Evolutionary conservation across 2,113 vertebrate species (phyloP), one percentile per base, ranked within the genome.

Genomic region (Malurus melanocephalus): DNA sequence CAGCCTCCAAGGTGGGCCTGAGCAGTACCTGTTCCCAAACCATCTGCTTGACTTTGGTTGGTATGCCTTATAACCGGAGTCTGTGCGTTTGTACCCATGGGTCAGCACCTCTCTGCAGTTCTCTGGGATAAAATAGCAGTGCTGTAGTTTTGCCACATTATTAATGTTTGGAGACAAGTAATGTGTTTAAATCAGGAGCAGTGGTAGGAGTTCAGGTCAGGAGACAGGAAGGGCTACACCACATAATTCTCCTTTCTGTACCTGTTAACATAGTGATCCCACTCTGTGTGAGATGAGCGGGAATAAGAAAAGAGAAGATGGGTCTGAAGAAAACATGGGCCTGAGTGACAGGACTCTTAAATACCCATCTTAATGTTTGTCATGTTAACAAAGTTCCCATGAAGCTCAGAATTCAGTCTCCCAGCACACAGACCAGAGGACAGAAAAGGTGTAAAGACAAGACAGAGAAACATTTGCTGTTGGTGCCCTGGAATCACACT

Each of bases 131-230:
- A 43, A 30, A 24, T 1, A 57, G 26, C 8, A 33, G 4, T 13
- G 10, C 6, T 21, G 0, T 13, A 51, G 23, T 33, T 38, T 51
- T 8, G 0, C 4, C 18, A 7, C 22, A 21, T 3, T 51, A 19
- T 43, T 18, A 55, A 20, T 52, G 8, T 19, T 7, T 33, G 61
- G 33, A 24, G 19, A 27, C 8, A 28, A 56, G 14, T 43, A n/a
- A 22, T 0, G 0, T 21, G 40, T 22, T 38, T 40, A 73, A 53
- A 40, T 64, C 27, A 64, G 35, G 26, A 67, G 11, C 17, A 23
- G 43, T 28, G 17, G 11, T 18, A 22, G 30, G 8, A 57, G 13
- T 59, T 66, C 11, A 65, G 23, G n/a, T 27, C 22, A 28, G 45
- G 18, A 85, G 14, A 35, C 24, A 59, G 26, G n/a, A 60, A 60